Base-by-base conservation (phyloP, 2,888 invertebrate species). In the Spodoptera exigua region DNA sequence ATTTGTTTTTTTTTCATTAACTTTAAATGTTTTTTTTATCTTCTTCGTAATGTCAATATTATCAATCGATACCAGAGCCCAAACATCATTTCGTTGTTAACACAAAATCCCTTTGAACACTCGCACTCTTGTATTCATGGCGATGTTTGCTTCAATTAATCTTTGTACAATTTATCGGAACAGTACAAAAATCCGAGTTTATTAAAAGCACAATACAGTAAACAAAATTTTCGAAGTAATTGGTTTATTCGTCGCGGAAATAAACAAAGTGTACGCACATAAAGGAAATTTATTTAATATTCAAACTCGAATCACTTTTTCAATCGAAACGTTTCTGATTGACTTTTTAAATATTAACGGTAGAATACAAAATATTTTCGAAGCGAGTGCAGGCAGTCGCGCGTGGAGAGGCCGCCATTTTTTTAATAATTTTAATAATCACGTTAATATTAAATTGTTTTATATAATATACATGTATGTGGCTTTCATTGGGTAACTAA, bases 281-380 rank as follows among this genome's bases (percentile, higher is more conserved):
- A 75, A 65, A 63, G 47, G 64, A 65, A 65, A 66, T 75, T 70
- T 61, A 79, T 78, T 79, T 64, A 60, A 74, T 73, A 73, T 71
- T 76, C 63, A 74, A 76, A 70, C 67, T 61, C 49, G 57, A 60
- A 65, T 57, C 0, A 60, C 27, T 56, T 71, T 66, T 62, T 66
- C 66, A 53, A 41, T 70, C 52, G 52, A 59, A 70, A 66, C 44
- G 43, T 41, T 64, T 61, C 36, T 70, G 72, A 70, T 62, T 59
- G 76, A 45, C 54, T 75, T 66, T 72, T 60, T 43, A 70, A 60
- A 74, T 66, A 70, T 62, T 68, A 43, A 62, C 34, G 16, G 57
- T 37, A 37, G 63, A 40, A 40, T 45, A 39, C 37, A 34, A 49
- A 52, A 57, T 57, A 35, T 57, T 45, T 66, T 48, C 18, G 51